Conservation (phyloP, 1,140 invertebrate genomes). For the Drosophila arawakana region DNA sequence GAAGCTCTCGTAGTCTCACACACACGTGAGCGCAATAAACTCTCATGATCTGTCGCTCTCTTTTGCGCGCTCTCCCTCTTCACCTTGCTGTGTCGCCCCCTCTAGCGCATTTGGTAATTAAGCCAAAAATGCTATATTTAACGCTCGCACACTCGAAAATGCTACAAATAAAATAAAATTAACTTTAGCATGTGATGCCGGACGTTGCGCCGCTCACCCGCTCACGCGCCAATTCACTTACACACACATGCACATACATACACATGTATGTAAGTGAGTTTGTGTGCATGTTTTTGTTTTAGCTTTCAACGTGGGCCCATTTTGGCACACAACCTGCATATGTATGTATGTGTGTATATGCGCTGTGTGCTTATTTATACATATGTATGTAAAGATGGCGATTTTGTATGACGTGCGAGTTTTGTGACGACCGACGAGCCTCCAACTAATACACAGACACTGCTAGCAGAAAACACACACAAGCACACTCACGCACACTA, state of each 20-base stretch:
- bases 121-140: constrained; percentile 70
- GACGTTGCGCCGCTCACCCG: constrained; percentile 20
- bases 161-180: constrained; percentile 54
- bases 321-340: constrained; percentile 31
- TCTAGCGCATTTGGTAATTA: constrained; percentile 38
- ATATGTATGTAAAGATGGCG: constrained; percentile 30
- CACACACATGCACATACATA: constrained; percentile 9
- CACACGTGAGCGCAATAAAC: background rate
- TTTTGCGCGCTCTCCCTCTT: constrained; percentile 10
- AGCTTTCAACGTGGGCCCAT: constrained; percentile 20
- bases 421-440: constrained; percentile 74
- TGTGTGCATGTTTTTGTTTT: constrained; percentile 16
- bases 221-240: constrained; percentile 3
- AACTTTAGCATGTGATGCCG: constrained; percentile 73
- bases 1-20: background rate
- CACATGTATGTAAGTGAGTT: background rate
- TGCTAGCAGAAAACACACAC: constrained; percentile 5
- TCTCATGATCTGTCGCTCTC: constrained; percentile 7
- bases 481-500: constrained; percentile 4
- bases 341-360: constrained; percentile 5
- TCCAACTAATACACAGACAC: constrained; percentile 54
- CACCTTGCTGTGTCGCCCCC: background rate
- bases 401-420: constrained; percentile 54
- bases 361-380: constrained; percentile 2
- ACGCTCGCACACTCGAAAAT: constrained; percentile 49